phyloP scores from a whole-genome alignment of 2,888 invertebrate species.

The Eumerus sabulonum region DNA sequence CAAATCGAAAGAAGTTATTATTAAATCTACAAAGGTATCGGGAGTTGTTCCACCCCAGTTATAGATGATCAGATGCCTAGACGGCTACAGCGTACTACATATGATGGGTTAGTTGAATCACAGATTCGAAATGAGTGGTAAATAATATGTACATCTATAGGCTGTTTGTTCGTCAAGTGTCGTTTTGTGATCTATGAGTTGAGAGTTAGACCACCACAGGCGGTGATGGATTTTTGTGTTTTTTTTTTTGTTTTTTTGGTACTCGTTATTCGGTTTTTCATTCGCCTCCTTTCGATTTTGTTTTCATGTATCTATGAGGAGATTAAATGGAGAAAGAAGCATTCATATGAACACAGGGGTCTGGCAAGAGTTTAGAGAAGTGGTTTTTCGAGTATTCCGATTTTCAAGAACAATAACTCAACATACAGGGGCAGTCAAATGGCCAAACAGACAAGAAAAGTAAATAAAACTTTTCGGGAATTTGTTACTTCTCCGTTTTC shows the following conservation, averaged over 20 bases:
- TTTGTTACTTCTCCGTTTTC: conserved; percentile 24
- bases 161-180: conserved; percentile 70
- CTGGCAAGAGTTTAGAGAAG: conserved; percentile 33
- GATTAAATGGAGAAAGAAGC: conserved; percentile 14
- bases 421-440: conserved; percentile 40
- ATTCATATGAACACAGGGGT: conserved; percentile 36
- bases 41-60: neutral
- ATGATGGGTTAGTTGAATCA: too few species aligned
- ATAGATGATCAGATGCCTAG: neutral
- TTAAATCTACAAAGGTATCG: conserved; percentile 15
- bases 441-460: conserved; percentile 48
- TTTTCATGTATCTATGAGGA: conserved; percentile 29
- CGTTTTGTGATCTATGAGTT: conserved; percentile 74
- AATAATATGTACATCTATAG: conserved; percentile 21
- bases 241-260: conserved; percentile 5
- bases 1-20: conserved; percentile 33
- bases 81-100: neutral
- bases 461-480: conserved; percentile 51
- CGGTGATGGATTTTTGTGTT: conserved; percentile 44
- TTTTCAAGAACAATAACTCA: conserved; percentile 43
- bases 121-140: neutral
- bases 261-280: conserved; percentile 7
- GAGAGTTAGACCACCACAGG: conserved; percentile 47
- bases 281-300: conserved; percentile 12
- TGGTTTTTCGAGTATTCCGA: conserved; percentile 52